Evolutionary conservation across 1,140 invertebrate species (phyloP).

Genomic region (Colletes gigas): DNA sequence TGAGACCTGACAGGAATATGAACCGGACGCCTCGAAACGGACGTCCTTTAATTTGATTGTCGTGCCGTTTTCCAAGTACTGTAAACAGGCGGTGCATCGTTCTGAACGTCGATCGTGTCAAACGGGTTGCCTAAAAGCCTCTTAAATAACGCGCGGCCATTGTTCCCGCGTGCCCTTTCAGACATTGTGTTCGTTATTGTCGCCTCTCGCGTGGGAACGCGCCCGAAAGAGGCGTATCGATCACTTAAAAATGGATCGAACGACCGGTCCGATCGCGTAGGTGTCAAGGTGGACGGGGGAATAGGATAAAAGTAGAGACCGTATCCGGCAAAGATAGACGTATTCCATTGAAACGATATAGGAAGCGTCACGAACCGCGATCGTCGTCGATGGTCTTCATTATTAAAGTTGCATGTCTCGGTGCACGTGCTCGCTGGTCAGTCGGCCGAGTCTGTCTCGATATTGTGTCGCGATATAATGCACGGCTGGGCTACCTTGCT

Average conservation of each 20-base stretch:
- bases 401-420: constrained; percentile 42
- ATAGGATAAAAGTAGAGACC: background rate
- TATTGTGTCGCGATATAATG: background rate
- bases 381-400: background rate
- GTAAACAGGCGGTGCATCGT: constrained; percentile 59
- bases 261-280: constrained; percentile 6
- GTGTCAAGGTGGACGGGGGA: background rate
- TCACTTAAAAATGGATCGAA: constrained; percentile 41
- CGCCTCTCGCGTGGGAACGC: constrained; percentile 12
- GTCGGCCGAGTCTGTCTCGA: background rate
- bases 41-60: constrained; percentile 88
- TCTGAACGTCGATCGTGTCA: background rate
- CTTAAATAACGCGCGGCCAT: constrained; percentile 13
- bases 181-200: constrained; percentile 14
- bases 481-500: background rate
- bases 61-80: constrained; percentile 88
- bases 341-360: background rate
- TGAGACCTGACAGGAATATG: constrained; percentile 89
- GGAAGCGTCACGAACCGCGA: constrained; percentile 15
- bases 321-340: background rate
- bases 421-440: background rate
- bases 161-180: constrained; percentile 2
- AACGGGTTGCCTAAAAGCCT: constrained; percentile 14
- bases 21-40: constrained; percentile 87
- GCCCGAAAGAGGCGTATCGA: constrained; percentile 31